Conservation (phyloP, 2,113 vertebrate genomes). For the Odontesthes bonariensis region DNA sequence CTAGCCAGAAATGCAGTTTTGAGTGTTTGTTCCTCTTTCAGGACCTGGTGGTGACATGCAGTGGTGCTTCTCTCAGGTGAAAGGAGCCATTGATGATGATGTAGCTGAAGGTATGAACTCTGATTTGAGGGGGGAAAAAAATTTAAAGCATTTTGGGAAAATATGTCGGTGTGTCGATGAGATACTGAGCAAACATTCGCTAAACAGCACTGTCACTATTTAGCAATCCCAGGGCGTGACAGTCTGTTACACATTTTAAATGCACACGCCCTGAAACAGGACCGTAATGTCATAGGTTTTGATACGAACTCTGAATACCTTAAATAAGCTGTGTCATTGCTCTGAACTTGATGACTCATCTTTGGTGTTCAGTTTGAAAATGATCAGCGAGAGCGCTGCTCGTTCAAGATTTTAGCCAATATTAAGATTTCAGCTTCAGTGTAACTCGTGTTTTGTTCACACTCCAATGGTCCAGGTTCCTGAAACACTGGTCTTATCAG, state of each 20-base stretch:
- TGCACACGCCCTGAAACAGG: neutral
- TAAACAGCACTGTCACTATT: neutral
- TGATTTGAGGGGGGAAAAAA: neutral
- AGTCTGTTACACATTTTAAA: rapidly evolving
- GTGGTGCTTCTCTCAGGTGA: conserved; percentile 99
- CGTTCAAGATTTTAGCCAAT: neutral
- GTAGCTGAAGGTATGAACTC: conserved; percentile 91
- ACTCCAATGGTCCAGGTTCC: too few relatives aligned
- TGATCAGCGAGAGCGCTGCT: neutral
- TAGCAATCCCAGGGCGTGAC: neutral
- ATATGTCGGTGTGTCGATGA: too few relatives aligned
- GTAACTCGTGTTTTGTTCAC: too few relatives aligned
- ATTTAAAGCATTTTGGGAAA: neutral
- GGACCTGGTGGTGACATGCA: conserved; percentile 95
- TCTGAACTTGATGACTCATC: neutral
- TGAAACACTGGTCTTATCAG: neutral
- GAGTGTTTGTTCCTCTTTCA: conserved; percentile 32
- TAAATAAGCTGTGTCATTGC: too few relatives aligned
- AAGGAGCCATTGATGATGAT: conserved; percentile 98
- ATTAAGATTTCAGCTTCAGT: neutral
- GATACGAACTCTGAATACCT: neutral
- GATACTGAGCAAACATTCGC: too few relatives aligned
- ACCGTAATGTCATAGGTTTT: neutral
- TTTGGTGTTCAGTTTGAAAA: neutral
- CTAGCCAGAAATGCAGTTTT: neutral